Conservation (phyloP, 2,113 vertebrate species). For the Mesoclemmys tuberculata region DNA sequence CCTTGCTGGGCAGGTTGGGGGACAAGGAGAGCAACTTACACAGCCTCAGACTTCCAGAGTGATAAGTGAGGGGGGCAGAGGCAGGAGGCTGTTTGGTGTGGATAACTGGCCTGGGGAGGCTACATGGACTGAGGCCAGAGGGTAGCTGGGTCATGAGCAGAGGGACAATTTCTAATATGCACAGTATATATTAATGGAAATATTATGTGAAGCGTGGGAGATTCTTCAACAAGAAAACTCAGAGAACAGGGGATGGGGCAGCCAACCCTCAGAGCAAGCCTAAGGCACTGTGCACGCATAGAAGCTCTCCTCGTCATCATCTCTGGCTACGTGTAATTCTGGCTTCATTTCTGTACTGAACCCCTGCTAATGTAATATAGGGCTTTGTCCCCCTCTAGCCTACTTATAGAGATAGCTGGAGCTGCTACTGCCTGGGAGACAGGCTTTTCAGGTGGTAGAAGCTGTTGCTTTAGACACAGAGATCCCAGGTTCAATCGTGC, state of each 20-base stretch:
- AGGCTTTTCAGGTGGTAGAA: background rate
- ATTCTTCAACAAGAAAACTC: background rate
- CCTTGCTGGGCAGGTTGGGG: background rate
- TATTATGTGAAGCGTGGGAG: background rate
- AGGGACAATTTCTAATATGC: background rate
- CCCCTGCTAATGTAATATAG: background rate
- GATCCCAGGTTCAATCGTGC: background rate
- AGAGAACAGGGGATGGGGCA: background rate
- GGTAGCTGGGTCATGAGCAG: background rate
- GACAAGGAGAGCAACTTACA: background rate
- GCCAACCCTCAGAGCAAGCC: background rate
- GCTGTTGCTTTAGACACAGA: background rate
- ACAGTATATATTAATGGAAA: background rate
- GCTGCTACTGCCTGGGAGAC: background rate
- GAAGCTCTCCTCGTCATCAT: background rate
- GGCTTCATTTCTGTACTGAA: background rate
- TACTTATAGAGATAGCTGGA: background rate
- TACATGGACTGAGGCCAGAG: too few species aligned
- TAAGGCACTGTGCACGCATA: background rate
- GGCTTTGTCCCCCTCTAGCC: background rate
- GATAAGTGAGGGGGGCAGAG: background rate
- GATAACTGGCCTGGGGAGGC: too few species aligned
- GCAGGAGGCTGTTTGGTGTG: background rate
- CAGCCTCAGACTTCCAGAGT: background rate
- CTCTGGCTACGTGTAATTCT: background rate